Percentiles rank a stretch among this genome's conserved stretches.
These are phyloP conservation scores for Suillia variegata DNA, from an alignment of 2,888 invertebrate genomes.

Conservation along the genomic window DNA sequence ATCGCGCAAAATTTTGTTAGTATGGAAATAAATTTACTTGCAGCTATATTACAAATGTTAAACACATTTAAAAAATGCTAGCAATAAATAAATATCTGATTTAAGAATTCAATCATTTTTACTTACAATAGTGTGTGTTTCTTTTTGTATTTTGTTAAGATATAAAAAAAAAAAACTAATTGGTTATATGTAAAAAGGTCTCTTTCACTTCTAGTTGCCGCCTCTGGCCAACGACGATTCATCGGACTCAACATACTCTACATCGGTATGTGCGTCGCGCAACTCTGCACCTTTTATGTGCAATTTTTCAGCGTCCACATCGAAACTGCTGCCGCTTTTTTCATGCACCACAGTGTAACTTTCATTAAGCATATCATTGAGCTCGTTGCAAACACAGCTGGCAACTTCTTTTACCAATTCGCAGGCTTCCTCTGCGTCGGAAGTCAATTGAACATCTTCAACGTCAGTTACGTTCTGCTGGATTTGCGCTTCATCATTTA, in stretches of 20 bases:
- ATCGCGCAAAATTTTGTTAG: constrained; percentile 25
- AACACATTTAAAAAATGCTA: no score
- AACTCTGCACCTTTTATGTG: constrained; percentile 63
- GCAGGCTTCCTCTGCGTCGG: constrained; percentile 61
- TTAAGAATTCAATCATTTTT: constrained; percentile 27
- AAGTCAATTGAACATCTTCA: constrained; percentile 62
- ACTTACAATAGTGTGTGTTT: constrained; percentile 31
- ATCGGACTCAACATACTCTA: constrained; percentile 64
- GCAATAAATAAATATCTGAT: constrained; percentile 32
- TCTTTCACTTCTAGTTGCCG: constrained; percentile 39
- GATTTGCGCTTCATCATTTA: constrained; percentile 29
- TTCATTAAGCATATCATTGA: constrained; percentile 61
- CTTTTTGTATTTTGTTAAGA: neutral
- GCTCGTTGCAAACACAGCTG: constrained; percentile 45
- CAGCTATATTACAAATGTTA: constrained; percentile 6
- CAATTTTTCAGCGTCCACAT: constrained; percentile 62
- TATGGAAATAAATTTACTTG: constrained; percentile 6
- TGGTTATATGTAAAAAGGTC: neutral
- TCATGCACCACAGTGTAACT: constrained; percentile 61
- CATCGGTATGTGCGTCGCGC: constrained; percentile 63
- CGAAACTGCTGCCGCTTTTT: constrained; percentile 60
- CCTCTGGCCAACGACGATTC: constrained; percentile 48
- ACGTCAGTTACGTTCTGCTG: constrained; percentile 58
- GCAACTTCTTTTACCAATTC: constrained; percentile 42
- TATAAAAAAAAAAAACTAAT: no score